Conservation (phyloP, 2,113 vertebrate genomes). For the Kobus ellipsiprymnus region DNA sequence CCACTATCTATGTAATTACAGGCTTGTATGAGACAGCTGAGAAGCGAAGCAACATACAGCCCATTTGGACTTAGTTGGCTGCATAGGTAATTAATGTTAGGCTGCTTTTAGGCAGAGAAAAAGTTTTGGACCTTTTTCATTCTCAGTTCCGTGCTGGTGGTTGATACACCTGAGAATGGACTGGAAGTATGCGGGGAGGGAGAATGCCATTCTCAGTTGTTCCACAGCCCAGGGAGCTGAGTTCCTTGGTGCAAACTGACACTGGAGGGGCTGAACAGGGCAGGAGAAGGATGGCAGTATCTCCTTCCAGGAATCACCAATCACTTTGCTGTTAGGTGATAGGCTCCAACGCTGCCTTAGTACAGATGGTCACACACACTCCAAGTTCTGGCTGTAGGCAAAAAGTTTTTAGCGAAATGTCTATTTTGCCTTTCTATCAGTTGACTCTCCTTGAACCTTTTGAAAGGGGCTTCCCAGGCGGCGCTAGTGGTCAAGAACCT, state of each 20-base stretch:
- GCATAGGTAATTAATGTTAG: slow-evolving; percentile 47
- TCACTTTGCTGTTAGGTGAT: background rate
- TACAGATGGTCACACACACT: background rate
- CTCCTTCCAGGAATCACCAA: background rate
- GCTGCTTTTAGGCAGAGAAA: slow-evolving; percentile 39
- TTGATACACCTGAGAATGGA: slow-evolving; percentile 38
- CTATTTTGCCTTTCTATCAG: background rate
- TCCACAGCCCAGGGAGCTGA: background rate
- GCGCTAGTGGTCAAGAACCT: background rate
- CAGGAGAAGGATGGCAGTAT: background rate
- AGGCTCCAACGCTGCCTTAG: background rate
- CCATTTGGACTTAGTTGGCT: slow-evolving; percentile 49
- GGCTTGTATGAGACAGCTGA: slow-evolving; percentile 51
- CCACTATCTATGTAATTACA: slow-evolving; percentile 51
- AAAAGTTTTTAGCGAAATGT: background rate
- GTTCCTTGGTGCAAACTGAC: background rate
- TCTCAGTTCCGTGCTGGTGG: slow-evolving; percentile 49
- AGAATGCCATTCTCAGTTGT: background rate
- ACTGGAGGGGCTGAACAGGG: background rate
- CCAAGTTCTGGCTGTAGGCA: background rate
- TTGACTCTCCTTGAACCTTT: background rate
- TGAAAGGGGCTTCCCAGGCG: background rate
- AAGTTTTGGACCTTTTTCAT: slow-evolving; percentile 39
- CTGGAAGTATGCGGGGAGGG: background rate
- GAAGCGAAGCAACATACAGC: slow-evolving; percentile 28